These are phyloP conservation scores for Cecropterus lyciades DNA, from an alignment of 1,140 invertebrate species.

Conservation along the genomic window DNA sequence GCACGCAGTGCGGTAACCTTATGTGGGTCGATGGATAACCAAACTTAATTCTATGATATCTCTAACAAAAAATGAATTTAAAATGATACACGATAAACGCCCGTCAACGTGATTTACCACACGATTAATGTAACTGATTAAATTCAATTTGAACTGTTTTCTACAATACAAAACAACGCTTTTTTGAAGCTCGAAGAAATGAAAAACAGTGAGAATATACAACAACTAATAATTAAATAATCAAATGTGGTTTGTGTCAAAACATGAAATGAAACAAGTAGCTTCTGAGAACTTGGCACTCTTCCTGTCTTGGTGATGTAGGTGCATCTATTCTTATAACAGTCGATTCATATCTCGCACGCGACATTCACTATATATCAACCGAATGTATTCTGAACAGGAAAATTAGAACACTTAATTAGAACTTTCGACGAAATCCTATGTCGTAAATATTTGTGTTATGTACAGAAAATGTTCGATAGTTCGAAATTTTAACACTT, in stretches of 20 bases:
- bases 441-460: background rate
- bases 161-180: too few species aligned
- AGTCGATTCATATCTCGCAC: constrained; percentile 4
- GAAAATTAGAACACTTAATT: background rate
- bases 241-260: background rate
- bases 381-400: background rate
- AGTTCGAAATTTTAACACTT: too few species aligned
- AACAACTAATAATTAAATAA: background rate
- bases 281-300: background rate
- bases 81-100: too few species aligned
- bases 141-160: too few species aligned
- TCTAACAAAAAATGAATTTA: too few species aligned
- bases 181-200: too few species aligned
- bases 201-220: background rate
- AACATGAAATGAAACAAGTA: background rate
- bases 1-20: too few species aligned
- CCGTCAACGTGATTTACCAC: too few species aligned
- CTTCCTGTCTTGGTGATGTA: background rate
- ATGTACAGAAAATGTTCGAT: background rate
- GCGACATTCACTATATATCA: constrained; percentile 6
- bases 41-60: too few species aligned
- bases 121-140: too few species aligned
- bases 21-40: too few species aligned
- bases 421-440: background rate
- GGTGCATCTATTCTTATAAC: constrained; percentile 9